A percentile compares a stretch with the other conserved stretches of the same genome.
Conservation (phyloP, 2,113 vertebrate genomes). For the Lepisosteus osseus region DNA sequence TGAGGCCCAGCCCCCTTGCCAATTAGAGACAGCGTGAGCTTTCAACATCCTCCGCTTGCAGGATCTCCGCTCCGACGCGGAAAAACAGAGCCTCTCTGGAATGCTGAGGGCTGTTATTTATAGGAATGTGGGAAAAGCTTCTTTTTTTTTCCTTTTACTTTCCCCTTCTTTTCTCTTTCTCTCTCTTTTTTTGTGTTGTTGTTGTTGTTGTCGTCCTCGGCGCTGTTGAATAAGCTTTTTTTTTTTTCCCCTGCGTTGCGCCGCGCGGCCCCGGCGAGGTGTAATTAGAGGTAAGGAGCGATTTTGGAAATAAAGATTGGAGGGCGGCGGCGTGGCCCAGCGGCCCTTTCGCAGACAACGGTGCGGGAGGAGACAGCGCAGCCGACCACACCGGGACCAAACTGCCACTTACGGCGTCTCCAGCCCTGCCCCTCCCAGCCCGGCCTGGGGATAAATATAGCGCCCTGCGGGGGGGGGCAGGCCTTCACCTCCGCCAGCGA, state of each 20-base stretch:
- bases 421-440: not conserved
- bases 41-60: no score
- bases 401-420: conserved; percentile 1
- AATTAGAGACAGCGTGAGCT: no score
- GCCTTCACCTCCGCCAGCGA: not conserved
- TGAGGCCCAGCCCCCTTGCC: no score
- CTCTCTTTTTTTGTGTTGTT: not conserved
- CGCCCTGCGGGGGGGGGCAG: not conserved
- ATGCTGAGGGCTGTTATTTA: not conserved
- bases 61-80: no score
- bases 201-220: not conserved
- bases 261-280: not conserved
- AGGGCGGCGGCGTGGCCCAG: not conserved
- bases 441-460: not conserved
- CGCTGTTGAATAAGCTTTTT: not conserved
- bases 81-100: not conserved
- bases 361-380: not conserved
- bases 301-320: not conserved
- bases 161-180: not conserved
- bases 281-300: conserved; percentile 3
- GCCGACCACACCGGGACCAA: conserved; percentile 1
- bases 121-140: not conserved
- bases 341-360: not conserved
- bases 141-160: not conserved
- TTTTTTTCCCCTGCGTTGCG: not conserved